Conservation (phyloP, 1,140 invertebrate genomes). For the Camponotus floridanus region DNA sequence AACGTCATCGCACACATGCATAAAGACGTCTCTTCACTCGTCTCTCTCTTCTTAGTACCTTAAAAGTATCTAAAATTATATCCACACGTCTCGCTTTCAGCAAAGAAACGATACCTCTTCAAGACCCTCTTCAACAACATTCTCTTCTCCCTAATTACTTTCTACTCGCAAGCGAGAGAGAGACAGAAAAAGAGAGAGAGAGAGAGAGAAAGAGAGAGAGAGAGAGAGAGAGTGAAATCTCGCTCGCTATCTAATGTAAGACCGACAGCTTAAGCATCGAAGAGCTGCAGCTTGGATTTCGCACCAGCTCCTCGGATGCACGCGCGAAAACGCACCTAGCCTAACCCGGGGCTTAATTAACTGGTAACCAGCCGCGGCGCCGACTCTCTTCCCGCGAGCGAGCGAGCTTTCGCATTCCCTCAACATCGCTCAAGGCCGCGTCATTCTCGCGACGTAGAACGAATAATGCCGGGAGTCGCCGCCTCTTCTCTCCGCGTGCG, state of each 20-base stretch:
- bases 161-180: too few species aligned
- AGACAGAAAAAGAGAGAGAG: too few species aligned
- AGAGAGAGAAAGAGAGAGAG: too few species aligned
- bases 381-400: constrained; percentile 42
- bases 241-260: background rate
- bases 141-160: background rate
- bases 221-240: background rate
- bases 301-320: background rate
- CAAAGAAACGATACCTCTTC: too few species aligned
- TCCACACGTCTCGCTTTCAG: too few species aligned
- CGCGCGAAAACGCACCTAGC: constrained; percentile 38
- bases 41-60: too few species aligned
- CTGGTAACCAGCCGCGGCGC: constrained; percentile 46
- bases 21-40: background rate
- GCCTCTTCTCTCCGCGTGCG: constrained; percentile 40
- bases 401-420: constrained; percentile 67
- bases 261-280: background rate
- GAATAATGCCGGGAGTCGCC: constrained; percentile 55
- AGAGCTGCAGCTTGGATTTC: constrained; percentile 2
- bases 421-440: constrained; percentile 69
- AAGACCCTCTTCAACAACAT: too few species aligned
- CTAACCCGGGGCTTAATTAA: constrained; percentile 52
- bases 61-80: too few species aligned
- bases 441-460: constrained; percentile 70
- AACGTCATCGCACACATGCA: background rate